Conservation (phyloP, 2,888 invertebrate genomes). For the Ophraella communa region DNA sequence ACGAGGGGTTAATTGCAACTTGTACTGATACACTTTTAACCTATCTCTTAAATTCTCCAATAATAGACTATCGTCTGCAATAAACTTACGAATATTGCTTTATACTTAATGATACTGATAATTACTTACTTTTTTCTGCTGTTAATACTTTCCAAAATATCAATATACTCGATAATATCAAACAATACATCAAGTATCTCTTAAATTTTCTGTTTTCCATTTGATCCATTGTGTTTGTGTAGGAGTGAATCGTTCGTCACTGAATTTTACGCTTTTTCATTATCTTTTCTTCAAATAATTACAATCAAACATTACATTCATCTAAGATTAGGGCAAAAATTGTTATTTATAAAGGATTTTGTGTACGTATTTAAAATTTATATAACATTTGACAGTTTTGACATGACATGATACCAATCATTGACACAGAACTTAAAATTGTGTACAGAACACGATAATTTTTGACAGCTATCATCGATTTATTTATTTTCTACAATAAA, state of each 20-base stretch:
- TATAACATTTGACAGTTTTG: too few species aligned
- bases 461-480: too few species aligned
- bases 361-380: neutral
- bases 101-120: neutral
- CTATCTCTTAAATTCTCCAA: slow-evolving; percentile 6
- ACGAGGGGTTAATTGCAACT: slow-evolving; percentile 8
- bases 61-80: neutral
- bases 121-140: slow-evolving; percentile 7
- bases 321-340: too few species aligned
- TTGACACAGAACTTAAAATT: too few species aligned
- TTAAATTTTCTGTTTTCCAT: slow-evolving; percentile 15
- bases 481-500: too few species aligned
- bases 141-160: slow-evolving; percentile 17
- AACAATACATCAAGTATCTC: slow-evolving; percentile 13
- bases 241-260: neutral
- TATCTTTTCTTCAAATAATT: too few species aligned
- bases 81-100: too few species aligned
- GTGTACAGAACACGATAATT: too few species aligned
- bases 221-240: slow-evolving; percentile 8
- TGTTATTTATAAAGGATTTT: too few species aligned
- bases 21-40: neutral
- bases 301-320: too few species aligned
- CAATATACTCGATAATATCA: slow-evolving; percentile 12
- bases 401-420: neutral
- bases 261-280: neutral